Percentiles rank a stretch among this genome's conserved stretches.
Conservation (phyloP, 2,113 vertebrate genomes). For the Oxyruncus cristatus region DNA sequence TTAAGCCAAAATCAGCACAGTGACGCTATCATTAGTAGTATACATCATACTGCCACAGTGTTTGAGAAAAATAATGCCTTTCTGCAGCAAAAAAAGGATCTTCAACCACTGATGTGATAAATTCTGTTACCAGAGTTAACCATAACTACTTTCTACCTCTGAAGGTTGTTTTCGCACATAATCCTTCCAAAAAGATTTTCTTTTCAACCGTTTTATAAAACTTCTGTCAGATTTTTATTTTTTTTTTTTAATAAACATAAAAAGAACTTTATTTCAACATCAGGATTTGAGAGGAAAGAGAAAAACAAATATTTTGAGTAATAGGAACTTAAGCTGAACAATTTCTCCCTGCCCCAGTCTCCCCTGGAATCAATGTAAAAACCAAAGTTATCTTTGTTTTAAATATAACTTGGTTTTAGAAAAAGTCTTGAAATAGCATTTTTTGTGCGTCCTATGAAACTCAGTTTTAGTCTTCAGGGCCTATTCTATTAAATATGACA, state of each 20-base stretch:
- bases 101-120: not conserved
- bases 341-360: accelerated
- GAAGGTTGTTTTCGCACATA: not conserved
- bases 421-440: not conserved
- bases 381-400: not conserved
- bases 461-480: not conserved
- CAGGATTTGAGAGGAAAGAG: not conserved
- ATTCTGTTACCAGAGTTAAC: not conserved
- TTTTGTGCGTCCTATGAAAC: not conserved
- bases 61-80: not conserved
- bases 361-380: not conserved
- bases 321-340: not conserved
- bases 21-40: not conserved
- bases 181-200: not conserved
- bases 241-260: not conserved
- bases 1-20: not conserved
- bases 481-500: not conserved
- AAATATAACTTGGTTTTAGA: not conserved
- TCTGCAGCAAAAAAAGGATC: not conserved
- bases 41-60: accelerated
- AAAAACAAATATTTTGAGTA: not conserved
- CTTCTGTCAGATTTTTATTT: not conserved
- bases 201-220: not conserved
- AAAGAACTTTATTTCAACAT: not conserved
- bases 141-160: not conserved